A percentile compares a stretch with the other conserved stretches of the same genome.
Conservation (phyloP, 2,113 vertebrate species). For the Gymnobelideus leadbeateri region DNA sequence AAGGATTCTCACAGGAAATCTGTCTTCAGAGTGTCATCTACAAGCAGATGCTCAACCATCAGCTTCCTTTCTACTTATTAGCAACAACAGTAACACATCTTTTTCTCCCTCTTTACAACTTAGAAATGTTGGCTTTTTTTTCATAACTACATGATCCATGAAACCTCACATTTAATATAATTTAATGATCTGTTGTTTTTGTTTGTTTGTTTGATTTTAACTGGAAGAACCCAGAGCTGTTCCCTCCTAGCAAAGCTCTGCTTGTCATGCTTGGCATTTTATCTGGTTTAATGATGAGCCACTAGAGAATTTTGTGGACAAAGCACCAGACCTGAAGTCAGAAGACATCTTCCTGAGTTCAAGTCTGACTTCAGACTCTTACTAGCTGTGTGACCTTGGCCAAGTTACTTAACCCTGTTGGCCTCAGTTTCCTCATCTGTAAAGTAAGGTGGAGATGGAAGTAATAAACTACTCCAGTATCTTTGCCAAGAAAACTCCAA, state of each 20-base stretch:
- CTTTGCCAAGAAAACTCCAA: not conserved
- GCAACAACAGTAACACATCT: not conserved
- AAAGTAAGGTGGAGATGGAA: not conserved
- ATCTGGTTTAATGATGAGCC: not conserved
- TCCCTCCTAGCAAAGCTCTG: not conserved
- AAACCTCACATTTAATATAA: not conserved
- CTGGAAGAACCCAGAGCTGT: not conserved
- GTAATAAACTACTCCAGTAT: not conserved
- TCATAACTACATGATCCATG: not conserved
- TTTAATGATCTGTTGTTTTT: not conserved
- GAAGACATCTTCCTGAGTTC: not conserved
- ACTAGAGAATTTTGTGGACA: not conserved
- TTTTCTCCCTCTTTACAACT: not conserved
- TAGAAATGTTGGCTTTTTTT: not conserved
- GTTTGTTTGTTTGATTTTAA: not conserved
- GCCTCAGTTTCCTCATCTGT: not conserved
- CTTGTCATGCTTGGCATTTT: not conserved
- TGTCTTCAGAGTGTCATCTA: not conserved
- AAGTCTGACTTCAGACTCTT: not conserved
- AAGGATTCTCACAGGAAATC: not conserved
- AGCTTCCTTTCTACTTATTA: not conserved
- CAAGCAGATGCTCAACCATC: not conserved
- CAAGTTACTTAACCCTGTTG: not conserved
- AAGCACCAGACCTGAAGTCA: not conserved
- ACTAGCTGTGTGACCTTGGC: not conserved